These are phyloP conservation scores for Epizoanthus fatuus DNA, from an alignment of 92 coral and sea anemone genomes.

Conservation along the genomic window DNA sequence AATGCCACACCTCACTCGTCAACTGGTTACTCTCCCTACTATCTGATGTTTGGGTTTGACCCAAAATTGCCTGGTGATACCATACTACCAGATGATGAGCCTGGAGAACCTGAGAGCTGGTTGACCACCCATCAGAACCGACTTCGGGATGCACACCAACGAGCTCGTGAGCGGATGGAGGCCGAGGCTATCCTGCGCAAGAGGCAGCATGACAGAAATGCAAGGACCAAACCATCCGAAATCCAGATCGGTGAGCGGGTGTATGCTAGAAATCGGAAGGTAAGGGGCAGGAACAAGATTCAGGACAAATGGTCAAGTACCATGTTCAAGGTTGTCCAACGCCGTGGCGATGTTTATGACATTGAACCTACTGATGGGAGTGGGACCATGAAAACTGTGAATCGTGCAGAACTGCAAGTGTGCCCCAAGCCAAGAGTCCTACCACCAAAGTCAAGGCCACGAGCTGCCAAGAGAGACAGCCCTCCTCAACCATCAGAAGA, in stretches of 20 bases:
- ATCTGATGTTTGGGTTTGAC: constrained; percentile 71
- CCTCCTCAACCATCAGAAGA: background rate
- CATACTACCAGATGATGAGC: constrained; percentile 20
- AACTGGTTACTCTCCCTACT: constrained; percentile 75
- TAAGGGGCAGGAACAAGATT: background rate
- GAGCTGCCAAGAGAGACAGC: background rate
- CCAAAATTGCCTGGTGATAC: constrained; percentile 64
- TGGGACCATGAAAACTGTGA: background rate
- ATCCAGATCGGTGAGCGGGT: constrained; percentile 55
- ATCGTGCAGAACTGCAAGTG: constrained; percentile 64
- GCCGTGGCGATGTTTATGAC: background rate
- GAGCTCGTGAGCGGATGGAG: constrained; percentile 34
- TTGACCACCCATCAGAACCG: constrained; percentile 50
- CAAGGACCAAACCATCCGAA: constrained; percentile 22
- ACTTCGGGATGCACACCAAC: constrained; percentile 50
- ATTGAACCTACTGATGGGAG: constrained; percentile 60
- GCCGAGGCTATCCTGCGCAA: constrained; percentile 41
- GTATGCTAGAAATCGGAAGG: constrained; percentile 35
- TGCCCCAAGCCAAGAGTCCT: constrained; percentile 27
- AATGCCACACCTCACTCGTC: constrained; percentile 74
- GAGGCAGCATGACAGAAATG: constrained; percentile 31
- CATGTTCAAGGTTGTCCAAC: constrained; percentile 24
- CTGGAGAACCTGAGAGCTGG: background rate
- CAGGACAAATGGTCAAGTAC: constrained; percentile 57
- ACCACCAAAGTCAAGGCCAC: constrained; percentile 17